Evolutionary conservation across 2,113 vertebrate genomes (phyloP), one percentile per base, ranked within the genome.

Genomic region (Brachirus orientalis): DNA sequence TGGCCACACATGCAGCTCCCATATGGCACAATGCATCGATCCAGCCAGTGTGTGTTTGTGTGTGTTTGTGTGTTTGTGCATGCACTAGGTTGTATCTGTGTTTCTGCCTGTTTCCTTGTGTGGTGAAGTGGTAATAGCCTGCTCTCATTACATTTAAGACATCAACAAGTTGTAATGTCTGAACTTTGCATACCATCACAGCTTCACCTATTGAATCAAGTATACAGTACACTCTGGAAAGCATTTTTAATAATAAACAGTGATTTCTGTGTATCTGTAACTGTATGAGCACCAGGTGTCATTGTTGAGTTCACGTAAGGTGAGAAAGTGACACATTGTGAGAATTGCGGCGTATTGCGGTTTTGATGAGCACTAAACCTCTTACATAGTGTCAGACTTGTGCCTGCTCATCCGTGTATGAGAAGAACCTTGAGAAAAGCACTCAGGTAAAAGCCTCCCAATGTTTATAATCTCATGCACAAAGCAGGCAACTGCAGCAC

Each of bases 381-480:
- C 82, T 77, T 77, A 83, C 61, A 70, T 51, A 62, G 63, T 57
- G 63, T 79, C 55, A 40, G 51, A 70, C 67, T 52, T 85, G 79
- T 84, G 82, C 47, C 63, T 82, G 81, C 50, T 83, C 78, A 88
- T 50, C 74, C 79, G 82, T 72, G 82, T 88, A 86, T 73, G 51
- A 90, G 63, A 43, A 58, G 53, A 63, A 51, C 88, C 66, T 57
- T 43, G 73, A 88, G 83, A 86, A 81, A 69, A 82, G 72, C 81
- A 57, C 79, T 85, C 44, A 61, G 85, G 89, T 90, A 88, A 93
- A 92, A 92, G 87, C 89, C 54, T 88, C 74, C 62, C 37, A 69
- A 54, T 82, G 77, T 89, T 87, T 38, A 76, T 69, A 82, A 75
- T 68, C 59, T 86, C 74, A 89, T 75, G 78, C 87, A 71, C 86